A percentile compares a stretch with the other conserved stretches of the same genome.
Evolutionary conservation across 2,888 invertebrate genomes (phyloP).

Genomic region (Plebejus anna): DNA sequence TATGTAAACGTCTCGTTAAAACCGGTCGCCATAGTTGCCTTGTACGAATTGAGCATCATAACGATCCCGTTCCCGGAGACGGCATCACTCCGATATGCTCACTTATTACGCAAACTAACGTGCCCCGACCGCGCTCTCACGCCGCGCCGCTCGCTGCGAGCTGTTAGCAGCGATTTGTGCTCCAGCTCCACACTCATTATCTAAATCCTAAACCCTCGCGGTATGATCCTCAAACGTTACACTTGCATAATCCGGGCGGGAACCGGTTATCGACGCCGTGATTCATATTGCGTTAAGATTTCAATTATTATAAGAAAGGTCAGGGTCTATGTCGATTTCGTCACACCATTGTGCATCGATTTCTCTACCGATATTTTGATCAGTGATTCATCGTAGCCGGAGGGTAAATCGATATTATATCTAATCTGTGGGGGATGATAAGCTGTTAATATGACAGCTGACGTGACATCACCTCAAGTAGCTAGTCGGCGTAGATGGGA

Average conservation of each 20-base stretch:
- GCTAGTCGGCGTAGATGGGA: conserved; percentile 46
- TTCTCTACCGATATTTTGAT: background rate
- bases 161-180: conserved; percentile 63
- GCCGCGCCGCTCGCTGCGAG: conserved; percentile 54
- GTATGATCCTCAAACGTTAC: background rate
- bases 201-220: conserved; percentile 56
- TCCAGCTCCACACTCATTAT: conserved; percentile 67
- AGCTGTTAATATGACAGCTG: conserved; percentile 44
- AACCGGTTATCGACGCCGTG: background rate
- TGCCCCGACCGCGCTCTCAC: conserved; percentile 68
- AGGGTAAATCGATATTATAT: background rate
- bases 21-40: conserved; percentile 45
- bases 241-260: background rate
- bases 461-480: conserved; percentile 63
- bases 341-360: background rate
- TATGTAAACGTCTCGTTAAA: conserved; percentile 33
- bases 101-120: conserved; percentile 69
- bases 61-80: conserved; percentile 48
- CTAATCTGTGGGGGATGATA: background rate
- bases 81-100: conserved; percentile 42
- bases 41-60: conserved; percentile 55
- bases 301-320: conserved; percentile 11
- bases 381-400: background rate
- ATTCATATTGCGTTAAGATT: background rate
- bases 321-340: conserved; percentile 7